A percentile compares a stretch with the other conserved stretches of the same genome.
These are phyloP conservation scores for Lerista edwardsae DNA, from an alignment of 2,797 vertebrate genomes.

Conservation along the genomic window DNA sequence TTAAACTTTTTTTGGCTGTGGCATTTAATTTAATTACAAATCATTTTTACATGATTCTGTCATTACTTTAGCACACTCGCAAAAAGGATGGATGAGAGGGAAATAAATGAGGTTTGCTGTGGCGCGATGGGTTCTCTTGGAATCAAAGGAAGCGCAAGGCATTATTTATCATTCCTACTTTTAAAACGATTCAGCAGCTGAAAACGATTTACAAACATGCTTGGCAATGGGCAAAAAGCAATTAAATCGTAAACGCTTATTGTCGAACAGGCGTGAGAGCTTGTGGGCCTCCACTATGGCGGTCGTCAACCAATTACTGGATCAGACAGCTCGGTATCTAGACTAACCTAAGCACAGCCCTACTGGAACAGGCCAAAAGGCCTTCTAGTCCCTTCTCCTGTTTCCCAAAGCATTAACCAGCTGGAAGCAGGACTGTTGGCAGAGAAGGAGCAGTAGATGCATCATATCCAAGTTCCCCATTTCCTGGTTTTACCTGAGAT, in stretches of 20 bases:
- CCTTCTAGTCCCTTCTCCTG: no score
- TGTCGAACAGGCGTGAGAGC: conserved; percentile 11
- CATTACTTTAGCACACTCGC: conserved; percentile 40
- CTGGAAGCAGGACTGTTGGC: no score
- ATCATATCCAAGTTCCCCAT: no score
- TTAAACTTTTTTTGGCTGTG: conserved; percentile 65
- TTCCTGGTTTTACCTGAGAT: no score
- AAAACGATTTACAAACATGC: neutral
- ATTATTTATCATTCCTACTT: conserved; percentile 4
- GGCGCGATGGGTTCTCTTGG: conserved; percentile 42
- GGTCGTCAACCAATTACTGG: neutral
- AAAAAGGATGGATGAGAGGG: conserved; percentile 24
- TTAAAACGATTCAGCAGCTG: conserved; percentile 16
- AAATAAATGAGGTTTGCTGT: conserved; percentile 13
- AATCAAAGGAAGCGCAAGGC: conserved; percentile 32
- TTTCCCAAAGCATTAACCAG: no score
- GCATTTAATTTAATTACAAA: conserved; percentile 72
- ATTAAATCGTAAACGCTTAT: neutral
- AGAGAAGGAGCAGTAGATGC: no score
- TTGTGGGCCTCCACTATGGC: neutral
- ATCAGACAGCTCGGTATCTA: neutral
- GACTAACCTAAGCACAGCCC: neutral
- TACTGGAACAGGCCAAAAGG: no score
- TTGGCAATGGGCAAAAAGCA: conserved; percentile 25
- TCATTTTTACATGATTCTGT: conserved; percentile 47